Base-by-base conservation (phyloP, 2,797 vertebrate species). In the Orientallactaga sibirica region DNA sequence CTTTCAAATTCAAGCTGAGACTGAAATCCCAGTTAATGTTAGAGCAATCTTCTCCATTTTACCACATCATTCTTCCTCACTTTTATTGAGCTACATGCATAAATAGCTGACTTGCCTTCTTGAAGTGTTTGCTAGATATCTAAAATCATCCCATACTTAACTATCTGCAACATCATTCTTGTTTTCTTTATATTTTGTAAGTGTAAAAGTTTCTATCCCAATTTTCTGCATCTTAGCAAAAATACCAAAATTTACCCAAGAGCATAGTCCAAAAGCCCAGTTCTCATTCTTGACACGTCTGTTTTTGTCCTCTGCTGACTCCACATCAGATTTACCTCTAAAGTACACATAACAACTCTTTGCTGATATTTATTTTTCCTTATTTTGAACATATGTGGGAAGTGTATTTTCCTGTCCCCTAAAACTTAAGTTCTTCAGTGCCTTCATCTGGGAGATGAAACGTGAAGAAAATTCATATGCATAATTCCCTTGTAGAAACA, bases 141-240 rank as follows among this genome's bases (percentile, higher is more conserved):
- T 71, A 64, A 83, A 88, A 33, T 79, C 33, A 86, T 37, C 14
- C 80, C 55, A 87, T 52, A 29, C 6, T 80, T 83, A 76, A 82
- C 70, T 81, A 48, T 85, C 24, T 80, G 10, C 10, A 75, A 76
- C 3, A 18, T n/a, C 80, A 55, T 58, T 64, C 62, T 70, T 86
- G 14, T 68, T 94, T 80, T 73, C 24, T 90, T 74, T 67, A 66
- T 92, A n/a, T 71, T 92, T 78, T 90, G 37, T 48, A 7, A 48
- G 62, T 80, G 4, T 55, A 58, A 89, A 37, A 92, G 3, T 1
- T 79, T 48, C 14, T 64, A 4, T 82, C 68, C 5, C 2, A 68
- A 58, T 43, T 92, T 67, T 75, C 33, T 55, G 41, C 11, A 61
- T 68, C 24, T 79, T 27, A 80, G 22, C 62, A 88, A 92, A 75